Evolutionary conservation across 2,888 invertebrate species (phyloP).

Genomic region (Endomychus coccineus): DNA sequence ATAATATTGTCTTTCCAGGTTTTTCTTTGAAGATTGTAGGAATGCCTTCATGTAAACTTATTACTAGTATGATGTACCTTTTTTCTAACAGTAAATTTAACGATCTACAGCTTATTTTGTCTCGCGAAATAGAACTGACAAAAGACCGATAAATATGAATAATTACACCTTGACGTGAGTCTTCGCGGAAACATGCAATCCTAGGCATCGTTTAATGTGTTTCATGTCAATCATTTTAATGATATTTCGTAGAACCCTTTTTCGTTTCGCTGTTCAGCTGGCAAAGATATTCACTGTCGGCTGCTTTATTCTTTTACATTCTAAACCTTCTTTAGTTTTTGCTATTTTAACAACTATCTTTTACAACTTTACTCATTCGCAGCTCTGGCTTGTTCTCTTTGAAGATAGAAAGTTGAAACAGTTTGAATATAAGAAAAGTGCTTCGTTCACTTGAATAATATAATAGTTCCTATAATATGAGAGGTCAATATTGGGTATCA

Average conservation of each 20-base stretch:
- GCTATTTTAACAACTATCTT: no score
- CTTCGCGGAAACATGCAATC: constrained; percentile 38
- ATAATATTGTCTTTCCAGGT: no score
- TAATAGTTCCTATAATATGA: no score
- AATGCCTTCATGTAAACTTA: background rate
- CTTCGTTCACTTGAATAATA: no score
- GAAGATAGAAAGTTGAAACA: no score
- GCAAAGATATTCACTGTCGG: no score
- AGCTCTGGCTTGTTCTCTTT: no score
- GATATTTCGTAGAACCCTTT: constrained; percentile 40
- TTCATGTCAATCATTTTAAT: constrained; percentile 44
- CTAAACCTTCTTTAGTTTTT: background rate
- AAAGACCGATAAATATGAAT: constrained; percentile 39
- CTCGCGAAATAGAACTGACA: constrained; percentile 20
- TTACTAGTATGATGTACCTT: background rate
- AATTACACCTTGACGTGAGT: constrained; percentile 38
- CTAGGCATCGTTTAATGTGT: constrained; percentile 43
- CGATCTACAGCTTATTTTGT: constrained; percentile 1
- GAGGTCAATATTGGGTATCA: no score
- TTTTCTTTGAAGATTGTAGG: constrained; percentile 4
- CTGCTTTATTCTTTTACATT: no score
- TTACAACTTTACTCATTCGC: no score
- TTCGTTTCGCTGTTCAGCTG: constrained; percentile 25
- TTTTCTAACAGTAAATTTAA: no score
- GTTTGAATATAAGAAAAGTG: no score